These are phyloP conservation scores for Plusia festucae DNA, from an alignment of 2,888 invertebrate species.

Conservation along the genomic window DNA sequence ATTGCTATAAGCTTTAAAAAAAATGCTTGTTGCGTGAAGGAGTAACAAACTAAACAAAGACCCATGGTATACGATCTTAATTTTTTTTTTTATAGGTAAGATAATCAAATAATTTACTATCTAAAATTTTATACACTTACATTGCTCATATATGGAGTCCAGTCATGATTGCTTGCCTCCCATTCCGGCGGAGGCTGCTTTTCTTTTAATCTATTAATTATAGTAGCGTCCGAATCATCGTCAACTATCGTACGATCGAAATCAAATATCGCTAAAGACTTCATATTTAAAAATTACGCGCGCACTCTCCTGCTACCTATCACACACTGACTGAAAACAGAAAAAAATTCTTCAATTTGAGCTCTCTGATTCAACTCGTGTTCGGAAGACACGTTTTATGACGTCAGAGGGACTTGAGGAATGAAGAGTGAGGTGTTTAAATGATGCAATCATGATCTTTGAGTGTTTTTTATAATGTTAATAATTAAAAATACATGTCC, in stretches of 20 bases:
- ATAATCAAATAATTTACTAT: no score
- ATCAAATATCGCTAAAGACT: slow-evolving; percentile 82
- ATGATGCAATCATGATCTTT: slow-evolving; percentile 61
- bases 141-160: slow-evolving; percentile 87
- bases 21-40: no score
- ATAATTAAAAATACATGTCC: slow-evolving; percentile 19
- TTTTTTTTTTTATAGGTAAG: no score
- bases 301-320: slow-evolving; percentile 54
- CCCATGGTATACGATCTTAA: no score
- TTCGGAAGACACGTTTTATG: slow-evolving; percentile 34
- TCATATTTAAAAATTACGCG: slow-evolving; percentile 70
- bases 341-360: slow-evolving; percentile 21
- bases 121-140: slow-evolving; percentile 69
- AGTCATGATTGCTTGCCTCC: slow-evolving; percentile 77
- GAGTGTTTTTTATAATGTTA: slow-evolving; percentile 35
- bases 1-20: no score
- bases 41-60: no score
- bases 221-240: slow-evolving; percentile 83
- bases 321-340: slow-evolving; percentile 60
- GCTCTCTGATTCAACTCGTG: slow-evolving; percentile 14
- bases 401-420: slow-evolving; percentile 46
- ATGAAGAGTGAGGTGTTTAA: slow-evolving; percentile 42
- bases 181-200: slow-evolving; percentile 82
- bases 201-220: slow-evolving; percentile 80
- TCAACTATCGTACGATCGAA: slow-evolving; percentile 85